These are phyloP conservation scores for Linyphia triangularis DNA, from an alignment of 2,888 invertebrate species.

Conservation along the genomic window DNA sequence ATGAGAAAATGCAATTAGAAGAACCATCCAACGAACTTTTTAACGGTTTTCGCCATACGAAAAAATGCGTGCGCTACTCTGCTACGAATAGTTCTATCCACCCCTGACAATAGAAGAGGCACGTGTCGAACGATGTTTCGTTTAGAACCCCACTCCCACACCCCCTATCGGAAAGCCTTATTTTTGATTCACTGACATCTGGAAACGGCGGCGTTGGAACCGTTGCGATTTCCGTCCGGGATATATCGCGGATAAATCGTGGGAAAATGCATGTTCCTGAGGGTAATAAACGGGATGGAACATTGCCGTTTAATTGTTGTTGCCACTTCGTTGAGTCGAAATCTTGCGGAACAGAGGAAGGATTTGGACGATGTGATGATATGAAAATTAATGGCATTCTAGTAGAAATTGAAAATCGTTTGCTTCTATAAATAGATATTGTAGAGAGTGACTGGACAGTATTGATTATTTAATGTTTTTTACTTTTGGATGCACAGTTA, in stretches of 20 bases:
- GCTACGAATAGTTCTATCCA: no score
- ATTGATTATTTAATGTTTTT: no score
- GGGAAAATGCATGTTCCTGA: conserved; percentile 11
- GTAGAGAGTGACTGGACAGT: no score
- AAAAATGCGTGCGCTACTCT: background rate
- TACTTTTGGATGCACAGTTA: no score
- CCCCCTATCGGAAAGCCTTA: background rate
- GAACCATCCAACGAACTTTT: conserved; percentile 3
- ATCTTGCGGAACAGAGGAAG: no score
- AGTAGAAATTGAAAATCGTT: no score
- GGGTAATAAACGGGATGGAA: conserved; percentile 3
- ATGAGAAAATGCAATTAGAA: no score
- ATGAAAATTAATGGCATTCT: no score
- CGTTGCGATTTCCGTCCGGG: conserved; percentile 31
- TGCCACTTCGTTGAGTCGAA: background rate
- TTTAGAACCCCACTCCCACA: background rate
- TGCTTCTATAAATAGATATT: no score
- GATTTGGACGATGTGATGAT: no score
- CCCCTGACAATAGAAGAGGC: background rate
- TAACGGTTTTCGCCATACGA: background rate
- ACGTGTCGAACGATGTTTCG: background rate
- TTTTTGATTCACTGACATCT: background rate
- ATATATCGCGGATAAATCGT: conserved; percentile 17
- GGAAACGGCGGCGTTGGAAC: conserved; percentile 29
- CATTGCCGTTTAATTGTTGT: background rate